These are phyloP conservation scores for Erythrocercus mccallii DNA, from an alignment of 2,113 vertebrate genomes.

Conservation along the genomic window DNA sequence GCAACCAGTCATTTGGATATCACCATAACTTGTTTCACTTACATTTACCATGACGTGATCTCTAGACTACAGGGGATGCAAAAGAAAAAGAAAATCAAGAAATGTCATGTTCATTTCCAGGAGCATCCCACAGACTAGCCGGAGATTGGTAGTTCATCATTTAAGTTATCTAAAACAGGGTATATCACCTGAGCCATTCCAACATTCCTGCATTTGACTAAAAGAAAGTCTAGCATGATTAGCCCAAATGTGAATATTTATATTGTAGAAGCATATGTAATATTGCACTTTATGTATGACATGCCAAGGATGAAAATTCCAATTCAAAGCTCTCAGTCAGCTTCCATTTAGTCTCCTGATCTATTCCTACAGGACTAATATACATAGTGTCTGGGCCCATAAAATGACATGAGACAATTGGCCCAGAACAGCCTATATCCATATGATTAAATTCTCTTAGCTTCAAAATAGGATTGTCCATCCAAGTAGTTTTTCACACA, in stretches of 20 bases:
- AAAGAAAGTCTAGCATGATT: neutral
- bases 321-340: neutral
- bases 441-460: neutral
- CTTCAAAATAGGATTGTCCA: neutral
- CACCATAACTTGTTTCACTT: neutral
- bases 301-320: neutral
- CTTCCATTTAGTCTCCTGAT: neutral
- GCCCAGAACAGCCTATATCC: neutral
- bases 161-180: neutral
- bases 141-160: neutral
- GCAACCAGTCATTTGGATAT: neutral
- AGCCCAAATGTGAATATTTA: neutral
- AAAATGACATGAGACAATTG: neutral
- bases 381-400: neutral
- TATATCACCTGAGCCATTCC: neutral
- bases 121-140: neutral
- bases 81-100: neutral
- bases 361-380: neutral
- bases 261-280: neutral
- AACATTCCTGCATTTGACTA: neutral
- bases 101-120: neutral
- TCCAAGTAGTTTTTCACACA: neutral
- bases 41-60: rapidly evolving
- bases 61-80: neutral
- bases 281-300: neutral